Evolutionary conservation across 2,113 vertebrate species (phyloP).

Genomic region (Gymnarchus niloticus): DNA sequence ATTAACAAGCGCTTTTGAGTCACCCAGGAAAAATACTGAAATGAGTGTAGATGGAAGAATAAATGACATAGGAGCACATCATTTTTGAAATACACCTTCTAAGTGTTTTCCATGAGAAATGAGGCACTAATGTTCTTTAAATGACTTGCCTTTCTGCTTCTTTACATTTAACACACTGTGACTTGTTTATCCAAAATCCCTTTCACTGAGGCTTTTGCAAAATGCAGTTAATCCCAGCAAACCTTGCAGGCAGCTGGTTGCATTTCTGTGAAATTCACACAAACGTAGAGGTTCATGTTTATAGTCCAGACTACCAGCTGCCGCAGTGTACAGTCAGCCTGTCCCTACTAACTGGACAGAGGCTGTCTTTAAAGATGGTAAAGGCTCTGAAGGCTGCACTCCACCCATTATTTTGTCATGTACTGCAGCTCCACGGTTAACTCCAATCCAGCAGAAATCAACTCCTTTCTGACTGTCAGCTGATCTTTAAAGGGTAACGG

Average conservation of each 20-base stretch:
- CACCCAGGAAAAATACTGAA: background rate
- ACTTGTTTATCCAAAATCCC: background rate
- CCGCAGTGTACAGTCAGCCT: background rate
- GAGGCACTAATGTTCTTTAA: background rate
- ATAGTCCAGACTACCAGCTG: background rate
- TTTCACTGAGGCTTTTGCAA: background rate
- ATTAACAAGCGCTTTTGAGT: background rate
- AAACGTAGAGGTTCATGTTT: constrained; percentile 1
- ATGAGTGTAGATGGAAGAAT: background rate
- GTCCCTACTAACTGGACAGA: background rate
- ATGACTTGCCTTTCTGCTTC: background rate
- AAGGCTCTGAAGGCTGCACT: no score
- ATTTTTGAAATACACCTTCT: background rate
- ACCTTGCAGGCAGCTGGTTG: background rate
- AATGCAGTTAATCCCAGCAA: constrained; percentile 1
- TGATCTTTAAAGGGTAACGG: background rate
- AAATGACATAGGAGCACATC: background rate
- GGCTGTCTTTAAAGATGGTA: background rate
- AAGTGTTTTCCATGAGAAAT: background rate
- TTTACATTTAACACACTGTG: background rate
- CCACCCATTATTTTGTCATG: no score
- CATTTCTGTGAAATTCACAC: background rate
- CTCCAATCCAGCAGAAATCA: background rate
- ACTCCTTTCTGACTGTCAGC: background rate
- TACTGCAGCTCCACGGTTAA: background rate